phyloP scores from a whole-genome alignment of 2,797 vertebrate genomes.

The Danionella dracula region DNA sequence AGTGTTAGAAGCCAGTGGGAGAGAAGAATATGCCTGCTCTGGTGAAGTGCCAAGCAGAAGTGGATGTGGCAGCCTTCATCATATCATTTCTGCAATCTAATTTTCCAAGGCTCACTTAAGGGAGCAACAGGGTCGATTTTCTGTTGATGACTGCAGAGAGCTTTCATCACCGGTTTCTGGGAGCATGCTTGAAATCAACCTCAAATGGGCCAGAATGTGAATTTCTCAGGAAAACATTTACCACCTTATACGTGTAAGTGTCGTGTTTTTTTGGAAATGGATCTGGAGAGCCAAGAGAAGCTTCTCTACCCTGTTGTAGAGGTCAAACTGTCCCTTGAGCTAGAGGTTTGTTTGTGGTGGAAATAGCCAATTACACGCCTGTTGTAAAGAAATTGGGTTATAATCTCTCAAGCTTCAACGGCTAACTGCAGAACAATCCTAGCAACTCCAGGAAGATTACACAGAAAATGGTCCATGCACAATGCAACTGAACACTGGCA shows the following conservation, averaged over 20 bases:
- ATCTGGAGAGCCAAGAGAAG: neutral
- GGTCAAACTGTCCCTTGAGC: conserved; percentile 28
- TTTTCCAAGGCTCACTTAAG: conserved; percentile 53
- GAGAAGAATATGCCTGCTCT: conserved; percentile 41
- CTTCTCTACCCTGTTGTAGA: neutral
- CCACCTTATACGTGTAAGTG: neutral
- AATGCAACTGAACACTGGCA: neutral
- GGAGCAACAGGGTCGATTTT: conserved; percentile 57
- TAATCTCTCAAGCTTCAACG: conserved; percentile 9
- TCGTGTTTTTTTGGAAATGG: neutral
- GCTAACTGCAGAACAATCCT: conserved; percentile 1
- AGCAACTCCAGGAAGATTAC: neutral
- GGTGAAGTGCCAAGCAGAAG: conserved; percentile 46
- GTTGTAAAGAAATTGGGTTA: conserved; percentile 18
- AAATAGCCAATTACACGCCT: conserved; percentile 34
- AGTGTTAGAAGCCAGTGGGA: conserved; percentile 16
- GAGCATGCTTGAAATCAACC: neutral
- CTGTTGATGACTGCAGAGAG: conserved; percentile 39
- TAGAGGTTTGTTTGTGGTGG: conserved; percentile 32
- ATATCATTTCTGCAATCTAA: conserved; percentile 51
- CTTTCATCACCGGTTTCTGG: conserved; percentile 23
- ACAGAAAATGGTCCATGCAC: neutral
- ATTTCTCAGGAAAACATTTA: conserved; percentile 7
- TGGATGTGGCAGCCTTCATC: conserved; percentile 40
- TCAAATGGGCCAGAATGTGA: neutral